These are phyloP conservation scores for Bombus waltoni DNA, from an alignment of 1,140 invertebrate species.

Conservation along the genomic window DNA sequence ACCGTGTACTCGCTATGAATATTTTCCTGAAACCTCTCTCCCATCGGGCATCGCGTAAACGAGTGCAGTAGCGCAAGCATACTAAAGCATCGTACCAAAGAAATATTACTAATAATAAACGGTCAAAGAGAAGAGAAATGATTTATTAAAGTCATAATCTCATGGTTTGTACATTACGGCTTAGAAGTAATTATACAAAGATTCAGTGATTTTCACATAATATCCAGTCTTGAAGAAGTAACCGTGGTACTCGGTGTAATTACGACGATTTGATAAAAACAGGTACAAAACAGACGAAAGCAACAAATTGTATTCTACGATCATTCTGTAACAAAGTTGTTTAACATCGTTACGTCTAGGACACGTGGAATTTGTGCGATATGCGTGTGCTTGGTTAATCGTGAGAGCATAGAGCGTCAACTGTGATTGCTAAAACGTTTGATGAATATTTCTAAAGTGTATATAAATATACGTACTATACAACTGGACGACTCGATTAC, in stretches of 20 bases:
- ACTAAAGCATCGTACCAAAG: neutral
- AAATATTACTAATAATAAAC: neutral
- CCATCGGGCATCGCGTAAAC: neutral
- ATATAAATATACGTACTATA: conserved; percentile 46
- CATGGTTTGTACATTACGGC: conserved; percentile 60
- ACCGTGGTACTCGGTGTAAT: neutral
- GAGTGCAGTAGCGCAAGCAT: neutral
- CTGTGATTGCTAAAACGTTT: conserved; percentile 40
- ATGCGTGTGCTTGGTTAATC: conserved; percentile 41
- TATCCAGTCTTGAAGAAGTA: conserved; percentile 49
- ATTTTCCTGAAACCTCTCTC: neutral
- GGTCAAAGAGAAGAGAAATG: conserved; percentile 52
- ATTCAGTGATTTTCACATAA: conserved; percentile 33
- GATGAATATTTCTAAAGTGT: conserved; percentile 48
- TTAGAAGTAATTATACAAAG: conserved; percentile 62
- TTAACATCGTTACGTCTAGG: neutral
- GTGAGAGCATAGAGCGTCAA: conserved; percentile 16
- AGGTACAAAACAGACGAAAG: conserved; percentile 20
- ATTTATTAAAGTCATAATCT: conserved; percentile 67
- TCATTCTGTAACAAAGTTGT: conserved; percentile 1
- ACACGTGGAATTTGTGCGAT: conserved; percentile 58
- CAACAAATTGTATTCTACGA: conserved; percentile 4
- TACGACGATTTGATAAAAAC: conserved; percentile 26
- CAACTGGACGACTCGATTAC: conserved; percentile 25
- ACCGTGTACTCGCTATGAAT: neutral